Base-by-base conservation (phyloP, 2,888 invertebrate genomes). In the Chaetogeoica ovagalla region DNA sequence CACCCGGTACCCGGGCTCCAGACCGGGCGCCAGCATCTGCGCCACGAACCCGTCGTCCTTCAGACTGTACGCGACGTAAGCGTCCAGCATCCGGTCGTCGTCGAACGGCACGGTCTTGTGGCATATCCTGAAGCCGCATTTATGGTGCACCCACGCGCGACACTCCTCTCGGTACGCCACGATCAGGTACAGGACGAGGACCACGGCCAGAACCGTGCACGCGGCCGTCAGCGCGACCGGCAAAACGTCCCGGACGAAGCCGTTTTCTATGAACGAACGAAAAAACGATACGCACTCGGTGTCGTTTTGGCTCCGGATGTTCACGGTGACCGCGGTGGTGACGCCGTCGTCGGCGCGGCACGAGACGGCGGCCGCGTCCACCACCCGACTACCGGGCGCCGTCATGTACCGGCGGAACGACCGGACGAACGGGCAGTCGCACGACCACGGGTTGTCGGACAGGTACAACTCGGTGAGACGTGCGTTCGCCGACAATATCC, bases 11-110 rank as follows among this genome's bases (percentile, higher is more conserved):
- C 79, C 57, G 83, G 92, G 91, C 88, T 97, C 96, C 83, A 97
- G 89, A 75, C 94, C 94, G 30, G 94, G 93, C 75, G 94, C 94
- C 84, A 97, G 88, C 85, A 95, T 93, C 87, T 96, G 93, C 84
- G 92, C 92, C 60, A 97, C 95, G 87, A 96, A 96, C 72, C 92
- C 91, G 85, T 96, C 95, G 87, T 97, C 97, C 87, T 95, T 94
- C 82, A 94, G 92, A 86, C 95, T 95, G 88, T 98, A 98, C 85
- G 95, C 94, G 83, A 98, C 92, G 88, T 97, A 98, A 77, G 96
- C 97, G 87, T 98, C 98, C 87, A 95, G 97, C 71, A 95, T 72
- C 84, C 94, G 91, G 87, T 94, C 93, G 87, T 92, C 92, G 86
- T 93, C 92, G 30, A 82, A 74, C 92, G 84, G 43, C 91, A 90